phyloP scores from a whole-genome alignment of 1,140 invertebrate genomes.

The Odontomachus brunneus region DNA sequence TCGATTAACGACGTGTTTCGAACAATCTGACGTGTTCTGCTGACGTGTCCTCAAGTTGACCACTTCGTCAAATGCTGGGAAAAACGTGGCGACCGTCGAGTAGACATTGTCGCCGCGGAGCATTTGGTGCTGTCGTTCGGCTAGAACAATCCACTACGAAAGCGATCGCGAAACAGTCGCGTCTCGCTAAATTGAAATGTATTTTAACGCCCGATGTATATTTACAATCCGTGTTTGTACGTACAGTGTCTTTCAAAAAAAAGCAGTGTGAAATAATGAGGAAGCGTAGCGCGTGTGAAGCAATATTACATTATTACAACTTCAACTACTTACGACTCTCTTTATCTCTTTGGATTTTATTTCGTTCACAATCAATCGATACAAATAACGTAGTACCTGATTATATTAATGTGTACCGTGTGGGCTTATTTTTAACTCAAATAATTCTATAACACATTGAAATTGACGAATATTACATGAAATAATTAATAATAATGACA shows the following conservation, averaged over 20 bases:
- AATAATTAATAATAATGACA: constrained; percentile 34
- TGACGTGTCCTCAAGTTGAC: no score
- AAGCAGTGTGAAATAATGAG: not conserved
- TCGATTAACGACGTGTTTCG: no score
- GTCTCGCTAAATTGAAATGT: no score
- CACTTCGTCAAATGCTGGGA: no score
- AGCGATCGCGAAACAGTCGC: no score
- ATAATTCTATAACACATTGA: constrained; percentile 41
- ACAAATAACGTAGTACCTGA: constrained; percentile 59
- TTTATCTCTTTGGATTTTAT: constrained; percentile 44
- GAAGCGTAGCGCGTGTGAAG: not conserved
- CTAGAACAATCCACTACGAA: no score
- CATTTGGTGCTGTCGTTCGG: no score
- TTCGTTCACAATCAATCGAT: constrained; percentile 25
- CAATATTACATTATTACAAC: constrained; percentile 19
- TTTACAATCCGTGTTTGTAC: constrained; percentile 20
- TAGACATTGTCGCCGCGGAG: no score
- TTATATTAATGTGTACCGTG: constrained; percentile 33
- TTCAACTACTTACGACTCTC: constrained; percentile 24
- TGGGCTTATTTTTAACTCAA: constrained; percentile 39
- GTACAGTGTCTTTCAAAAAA: not conserved
- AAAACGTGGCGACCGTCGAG: no score
- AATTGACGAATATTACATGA: constrained; percentile 35
- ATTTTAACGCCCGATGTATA: constrained; percentile 29
- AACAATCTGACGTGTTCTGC: no score